Evolutionary conservation across 2,797 vertebrate species (phyloP).

Genomic region (Tragelaphus oryx): DNA sequence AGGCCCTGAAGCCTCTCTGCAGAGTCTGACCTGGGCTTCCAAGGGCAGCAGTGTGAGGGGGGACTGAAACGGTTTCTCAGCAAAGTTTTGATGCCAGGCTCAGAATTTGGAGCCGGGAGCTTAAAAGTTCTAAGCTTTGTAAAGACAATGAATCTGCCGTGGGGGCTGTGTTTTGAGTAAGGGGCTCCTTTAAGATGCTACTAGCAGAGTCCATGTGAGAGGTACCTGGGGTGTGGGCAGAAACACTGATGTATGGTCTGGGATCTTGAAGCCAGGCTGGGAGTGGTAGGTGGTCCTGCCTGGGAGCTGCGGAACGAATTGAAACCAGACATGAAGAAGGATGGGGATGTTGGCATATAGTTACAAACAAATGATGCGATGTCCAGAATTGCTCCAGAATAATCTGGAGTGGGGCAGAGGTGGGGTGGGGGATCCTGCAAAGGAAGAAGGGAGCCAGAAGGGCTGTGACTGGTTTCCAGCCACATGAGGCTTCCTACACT

Average conservation of each 20-base stretch:
- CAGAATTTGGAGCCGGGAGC: background rate
- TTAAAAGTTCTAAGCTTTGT: background rate
- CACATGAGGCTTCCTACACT: fast-evolving
- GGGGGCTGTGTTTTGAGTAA: background rate
- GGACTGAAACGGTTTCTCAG: background rate
- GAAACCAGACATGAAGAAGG: background rate
- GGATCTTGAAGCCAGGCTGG: background rate
- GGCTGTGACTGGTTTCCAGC: background rate
- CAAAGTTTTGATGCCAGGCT: background rate
- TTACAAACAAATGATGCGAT: fast-evolving
- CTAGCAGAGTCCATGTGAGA: background rate
- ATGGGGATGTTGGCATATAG: too few relatives aligned
- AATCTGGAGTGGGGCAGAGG: background rate
- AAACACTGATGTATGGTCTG: fast-evolving
- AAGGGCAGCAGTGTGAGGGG: background rate
- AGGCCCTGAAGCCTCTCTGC: background rate
- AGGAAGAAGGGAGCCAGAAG: background rate
- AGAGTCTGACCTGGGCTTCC: background rate
- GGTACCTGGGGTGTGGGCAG: background rate
- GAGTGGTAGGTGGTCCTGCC: fast-evolving
- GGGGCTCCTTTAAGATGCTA: background rate
- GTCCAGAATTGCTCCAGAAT: background rate
- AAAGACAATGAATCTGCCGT: background rate
- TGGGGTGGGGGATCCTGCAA: background rate
- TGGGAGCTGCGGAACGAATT: background rate